phyloP scores from a whole-genome alignment of 2,888 invertebrate species.

The Caenorhabditis panamensis region DNA sequence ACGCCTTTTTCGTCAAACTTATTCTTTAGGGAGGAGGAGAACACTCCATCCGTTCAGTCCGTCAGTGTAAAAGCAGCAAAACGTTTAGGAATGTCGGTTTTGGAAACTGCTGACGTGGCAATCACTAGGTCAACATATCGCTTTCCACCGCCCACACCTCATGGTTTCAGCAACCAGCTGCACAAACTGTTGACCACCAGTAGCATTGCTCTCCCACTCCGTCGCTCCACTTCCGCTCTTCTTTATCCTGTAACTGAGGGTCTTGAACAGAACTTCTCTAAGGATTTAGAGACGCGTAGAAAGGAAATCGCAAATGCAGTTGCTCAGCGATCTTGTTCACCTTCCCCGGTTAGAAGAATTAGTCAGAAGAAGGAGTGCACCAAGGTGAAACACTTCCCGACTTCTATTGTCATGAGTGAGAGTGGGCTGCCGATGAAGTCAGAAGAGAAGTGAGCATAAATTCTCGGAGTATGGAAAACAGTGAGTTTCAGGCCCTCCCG shows the following conservation, averaged over 20 bases:
- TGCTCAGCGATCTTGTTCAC: too few species aligned
- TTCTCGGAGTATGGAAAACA: too few species aligned
- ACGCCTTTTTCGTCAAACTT: too few species aligned
- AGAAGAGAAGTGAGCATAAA: too few species aligned
- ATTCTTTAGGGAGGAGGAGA: not conserved
- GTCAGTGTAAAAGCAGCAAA: slow-evolving; percentile 15
- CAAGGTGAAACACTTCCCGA: slow-evolving; percentile 17
- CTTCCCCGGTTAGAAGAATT: too few species aligned
- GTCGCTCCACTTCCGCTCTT: slow-evolving; percentile 34
- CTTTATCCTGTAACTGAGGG: slow-evolving; percentile 22
- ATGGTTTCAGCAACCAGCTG: slow-evolving; percentile 8
- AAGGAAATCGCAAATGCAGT: not conserved
- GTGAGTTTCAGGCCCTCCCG: slow-evolving; percentile 13
- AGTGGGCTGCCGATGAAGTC: not conserved
- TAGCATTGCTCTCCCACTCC: slow-evolving; percentile 16
- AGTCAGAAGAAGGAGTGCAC: not conserved
- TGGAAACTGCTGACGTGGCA: slow-evolving; percentile 19
- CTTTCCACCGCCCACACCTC: not conserved
- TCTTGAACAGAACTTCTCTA: slow-evolving; percentile 5
- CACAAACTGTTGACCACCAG: not conserved
- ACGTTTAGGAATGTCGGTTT: slow-evolving; percentile 14
- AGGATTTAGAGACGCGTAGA: not conserved
- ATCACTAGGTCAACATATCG: not conserved
- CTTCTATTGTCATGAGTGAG: not conserved
- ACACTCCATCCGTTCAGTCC: not conserved